Evolutionary conservation across 2,888 invertebrate species (phyloP).

Genomic region (Lasioglossum malachurum): DNA sequence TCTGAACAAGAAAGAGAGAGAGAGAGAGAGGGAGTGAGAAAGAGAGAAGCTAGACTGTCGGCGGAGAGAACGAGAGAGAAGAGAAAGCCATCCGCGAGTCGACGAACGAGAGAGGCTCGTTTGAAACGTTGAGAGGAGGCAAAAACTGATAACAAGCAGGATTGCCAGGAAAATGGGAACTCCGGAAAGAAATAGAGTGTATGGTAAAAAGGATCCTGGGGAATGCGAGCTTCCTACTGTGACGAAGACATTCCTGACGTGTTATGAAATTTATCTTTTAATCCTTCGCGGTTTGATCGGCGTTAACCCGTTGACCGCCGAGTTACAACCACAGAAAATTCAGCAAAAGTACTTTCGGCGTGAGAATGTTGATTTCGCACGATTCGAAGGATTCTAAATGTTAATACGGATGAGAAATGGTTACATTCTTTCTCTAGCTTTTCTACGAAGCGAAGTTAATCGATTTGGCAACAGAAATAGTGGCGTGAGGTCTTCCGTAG

Average conservation of each 20-base stretch:
- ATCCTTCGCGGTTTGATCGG: background rate
- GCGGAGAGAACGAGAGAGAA: conserved; percentile 16
- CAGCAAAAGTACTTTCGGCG: too few relatives aligned
- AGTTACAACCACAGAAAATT: too few relatives aligned
- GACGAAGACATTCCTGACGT: background rate
- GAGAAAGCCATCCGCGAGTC: background rate
- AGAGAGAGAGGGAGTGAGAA: conserved; percentile 12
- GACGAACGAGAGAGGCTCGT: background rate
- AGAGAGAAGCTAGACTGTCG: background rate
- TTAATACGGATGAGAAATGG: background rate
- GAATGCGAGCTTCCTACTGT: background rate
- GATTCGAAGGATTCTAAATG: background rate
- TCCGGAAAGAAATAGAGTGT: background rate
- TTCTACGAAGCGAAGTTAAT: background rate
- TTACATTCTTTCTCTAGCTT: background rate
- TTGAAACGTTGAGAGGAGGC: background rate
- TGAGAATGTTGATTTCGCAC: background rate
- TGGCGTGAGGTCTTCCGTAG: background rate
- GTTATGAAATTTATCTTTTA: background rate
- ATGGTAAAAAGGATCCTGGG: background rate
- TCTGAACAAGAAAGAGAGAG: conserved; percentile 12
- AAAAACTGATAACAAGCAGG: background rate
- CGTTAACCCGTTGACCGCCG: too few relatives aligned
- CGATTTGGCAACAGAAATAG: background rate
- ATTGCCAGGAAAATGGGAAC: conserved; percentile 5